A percentile compares a stretch with the other conserved stretches of the same genome.
phyloP scores from a whole-genome alignment of 2,113 vertebrate genomes.

The Neodon shergylaensis region DNA sequence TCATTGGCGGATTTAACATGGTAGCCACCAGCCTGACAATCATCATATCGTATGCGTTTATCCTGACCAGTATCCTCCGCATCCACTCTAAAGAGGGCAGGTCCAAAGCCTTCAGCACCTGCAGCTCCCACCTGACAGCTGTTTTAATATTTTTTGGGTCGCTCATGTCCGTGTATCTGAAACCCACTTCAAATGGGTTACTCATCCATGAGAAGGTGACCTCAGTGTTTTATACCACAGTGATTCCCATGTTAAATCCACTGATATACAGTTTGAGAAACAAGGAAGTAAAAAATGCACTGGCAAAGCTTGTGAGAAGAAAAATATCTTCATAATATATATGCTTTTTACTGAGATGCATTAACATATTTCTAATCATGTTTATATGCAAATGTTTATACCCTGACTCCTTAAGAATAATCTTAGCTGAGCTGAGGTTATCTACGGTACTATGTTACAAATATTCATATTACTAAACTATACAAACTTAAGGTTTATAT shows the following conservation, averaged over 20 bases:
- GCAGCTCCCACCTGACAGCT: conserved; percentile 68
- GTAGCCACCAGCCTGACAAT: conserved; percentile 58
- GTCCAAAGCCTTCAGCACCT: conserved; percentile 69
- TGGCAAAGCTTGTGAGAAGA: conserved; percentile 32
- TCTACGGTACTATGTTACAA: background rate
- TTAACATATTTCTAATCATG: background rate
- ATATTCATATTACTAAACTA: background rate
- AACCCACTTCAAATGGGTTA: conserved; percentile 45
- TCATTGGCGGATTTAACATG: conserved; percentile 66
- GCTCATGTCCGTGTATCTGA: conserved; percentile 70
- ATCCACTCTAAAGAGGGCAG: conserved; percentile 54
- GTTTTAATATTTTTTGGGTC: conserved; percentile 68
- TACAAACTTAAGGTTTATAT: background rate
- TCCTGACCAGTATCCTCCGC: conserved; percentile 34
- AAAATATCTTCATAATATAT: conserved; percentile 19
- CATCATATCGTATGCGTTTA: conserved; percentile 56
- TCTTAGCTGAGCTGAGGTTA: background rate
- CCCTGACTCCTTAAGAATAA: background rate
- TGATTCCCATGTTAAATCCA: conserved; percentile 75
- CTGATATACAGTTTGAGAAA: conserved; percentile 75
- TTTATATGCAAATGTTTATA: background rate
- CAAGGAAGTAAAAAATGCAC: conserved; percentile 60
- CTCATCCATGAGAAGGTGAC: conserved; percentile 54
- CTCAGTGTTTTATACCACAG: conserved; percentile 67
- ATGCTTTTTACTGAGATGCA: background rate